Evolutionary conservation across 2,888 invertebrate genomes (phyloP), one percentile per base, ranked within the genome.

Genomic region (Sarcophaga rosellei): DNA sequence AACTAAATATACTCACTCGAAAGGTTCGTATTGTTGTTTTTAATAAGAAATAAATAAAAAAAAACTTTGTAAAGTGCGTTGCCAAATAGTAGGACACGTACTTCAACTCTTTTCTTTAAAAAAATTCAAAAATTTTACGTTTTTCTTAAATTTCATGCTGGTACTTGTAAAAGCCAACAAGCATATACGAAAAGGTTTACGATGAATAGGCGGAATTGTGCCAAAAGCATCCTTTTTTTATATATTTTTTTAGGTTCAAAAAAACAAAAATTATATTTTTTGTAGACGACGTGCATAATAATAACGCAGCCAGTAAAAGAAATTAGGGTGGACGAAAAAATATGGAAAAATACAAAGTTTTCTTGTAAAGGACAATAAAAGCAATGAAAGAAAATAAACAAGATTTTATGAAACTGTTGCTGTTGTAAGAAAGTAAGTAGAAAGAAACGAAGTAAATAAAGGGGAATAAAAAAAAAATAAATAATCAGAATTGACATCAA

Each of bases 361-460:
- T 72, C 8, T 72, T 1, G 44, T 59, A 44, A 20, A 76, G 65
- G 23, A 70, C 20, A 53, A 59, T n/a, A n/a, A n/a, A n/a, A n/a
- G n/a, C n/a, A n/a, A n/a, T n/a, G 12, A 73, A 70, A 45, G 61
- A 70, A 70, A 79, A 69, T 25, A 75, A 79, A 78, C 68, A 78
- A 81, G 72, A 85, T 79, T 53, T 82, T 82, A 85, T 85, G 81
- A 79, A 82, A 82, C 84, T 78, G 74, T 83, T 83, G 83, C 83
- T 73, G n/a, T n/a, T n/a, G n/a, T n/a, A 44, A 70, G 35, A 35
- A 35, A 35, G 8, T 53, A 53, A 15, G 17, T 3, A 17, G 12
- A 53, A 53, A 53, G 15, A 47, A 3, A 47, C 11, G 12, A 47
- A 47, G 4, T 47, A 47, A 11, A 35, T 15, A 53, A 53, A 61